Evolutionary conservation across 2,888 invertebrate genomes (phyloP).

Genomic region (Oegoconia quadripuncta): DNA sequence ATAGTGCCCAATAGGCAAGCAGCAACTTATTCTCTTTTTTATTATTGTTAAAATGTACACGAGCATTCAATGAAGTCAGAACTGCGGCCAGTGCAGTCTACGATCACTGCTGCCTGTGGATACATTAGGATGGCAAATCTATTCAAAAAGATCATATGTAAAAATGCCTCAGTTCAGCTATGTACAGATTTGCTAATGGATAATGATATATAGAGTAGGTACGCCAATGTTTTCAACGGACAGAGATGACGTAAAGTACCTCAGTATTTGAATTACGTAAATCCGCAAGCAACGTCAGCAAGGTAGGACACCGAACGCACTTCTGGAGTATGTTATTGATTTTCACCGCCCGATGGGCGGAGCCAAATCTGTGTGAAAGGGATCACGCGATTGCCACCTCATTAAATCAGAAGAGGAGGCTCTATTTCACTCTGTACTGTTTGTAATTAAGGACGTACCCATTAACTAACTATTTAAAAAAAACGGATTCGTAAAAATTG

Average conservation of each 20-base stretch:
- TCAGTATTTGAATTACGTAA: conserved; percentile 1
- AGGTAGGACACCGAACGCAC: conserved; percentile 71
- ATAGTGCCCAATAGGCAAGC: too few relatives aligned
- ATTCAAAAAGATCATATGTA: too few relatives aligned
- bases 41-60: too few relatives aligned
- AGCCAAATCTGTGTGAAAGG: conserved; percentile 72
- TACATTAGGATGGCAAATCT: too few relatives aligned
- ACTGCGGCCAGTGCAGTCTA: too few relatives aligned
- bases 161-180: too few relatives aligned
- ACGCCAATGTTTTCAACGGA: not conserved
- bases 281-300: conserved; percentile 57
- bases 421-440: conserved; percentile 62
- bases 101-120: too few relatives aligned
- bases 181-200: too few relatives aligned
- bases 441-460: conserved; percentile 77
- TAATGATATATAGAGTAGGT: not conserved
- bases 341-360: conserved; percentile 75
- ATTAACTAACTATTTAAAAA: conserved; percentile 77
- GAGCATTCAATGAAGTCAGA: too few relatives aligned
- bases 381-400: conserved; percentile 72
- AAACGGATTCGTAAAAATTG: conserved; percentile 64
- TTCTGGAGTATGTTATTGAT: conserved; percentile 77
- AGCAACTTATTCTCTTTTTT: too few relatives aligned
- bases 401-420: conserved; percentile 74
- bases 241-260: too few relatives aligned